These are phyloP conservation scores for Eupithecia abbreviata DNA, from an alignment of 2,888 invertebrate genomes.

Conservation along the genomic window DNA sequence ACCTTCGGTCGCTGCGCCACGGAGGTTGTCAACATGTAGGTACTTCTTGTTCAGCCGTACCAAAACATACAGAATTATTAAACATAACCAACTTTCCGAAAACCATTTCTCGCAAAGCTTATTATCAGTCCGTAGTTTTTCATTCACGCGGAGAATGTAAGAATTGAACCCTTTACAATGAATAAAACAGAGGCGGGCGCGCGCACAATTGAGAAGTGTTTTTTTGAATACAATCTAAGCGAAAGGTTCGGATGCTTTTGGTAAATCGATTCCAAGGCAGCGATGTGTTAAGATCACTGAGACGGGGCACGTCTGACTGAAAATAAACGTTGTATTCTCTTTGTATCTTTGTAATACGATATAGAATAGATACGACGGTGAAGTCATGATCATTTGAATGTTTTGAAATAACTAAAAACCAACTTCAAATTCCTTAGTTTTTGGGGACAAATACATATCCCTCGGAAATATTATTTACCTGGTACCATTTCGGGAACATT, in stretches of 20 bases:
- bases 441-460: no score
- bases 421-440: no score
- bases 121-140: background rate
- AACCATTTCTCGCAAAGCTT: background rate
- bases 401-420: no score
- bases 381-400: no score
- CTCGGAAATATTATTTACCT: no score
- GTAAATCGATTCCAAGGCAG: background rate
- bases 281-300: background rate
- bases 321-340: background rate
- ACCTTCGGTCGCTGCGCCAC: background rate
- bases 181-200: background rate
- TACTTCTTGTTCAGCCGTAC: background rate
- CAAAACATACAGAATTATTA: background rate
- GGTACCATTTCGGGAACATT: no score
- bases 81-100: background rate
- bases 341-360: background rate
- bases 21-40: background rate
- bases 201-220: constrained; percentile 1
- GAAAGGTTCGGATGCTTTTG: background rate
- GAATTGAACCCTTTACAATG: background rate
- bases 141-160: background rate
- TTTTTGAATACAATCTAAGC: background rate
- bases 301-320: background rate
- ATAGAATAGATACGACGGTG: no score